phyloP scores from a whole-genome alignment of 1,140 invertebrate species.

The Dufourea novaeangliae region DNA sequence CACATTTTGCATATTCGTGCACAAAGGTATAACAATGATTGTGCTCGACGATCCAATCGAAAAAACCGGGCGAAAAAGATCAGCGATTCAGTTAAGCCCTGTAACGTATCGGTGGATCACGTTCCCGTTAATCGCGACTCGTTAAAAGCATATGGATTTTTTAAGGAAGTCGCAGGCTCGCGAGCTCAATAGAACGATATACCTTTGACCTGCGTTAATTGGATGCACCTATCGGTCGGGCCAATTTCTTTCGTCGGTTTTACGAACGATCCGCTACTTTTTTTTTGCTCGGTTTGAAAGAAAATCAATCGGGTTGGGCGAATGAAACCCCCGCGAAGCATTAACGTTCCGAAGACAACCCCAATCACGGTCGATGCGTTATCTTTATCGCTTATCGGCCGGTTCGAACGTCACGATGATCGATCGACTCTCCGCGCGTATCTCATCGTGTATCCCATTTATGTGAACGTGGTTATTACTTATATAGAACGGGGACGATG shows the following conservation, averaged over 20 bases:
- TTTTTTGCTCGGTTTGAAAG: not conserved
- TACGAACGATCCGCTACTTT: not conserved
- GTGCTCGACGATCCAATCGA: not conserved
- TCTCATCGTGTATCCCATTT: conserved; percentile 3
- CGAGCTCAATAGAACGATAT: not conserved
- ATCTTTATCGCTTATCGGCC: conserved; percentile 16
- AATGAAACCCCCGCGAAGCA: not conserved
- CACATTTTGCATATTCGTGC: no score
- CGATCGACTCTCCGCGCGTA: conserved; percentile 1
- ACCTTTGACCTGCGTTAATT: conserved; percentile 37
- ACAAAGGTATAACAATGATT: not conserved
- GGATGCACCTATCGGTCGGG: conserved; percentile 5
- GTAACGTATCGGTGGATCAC: not conserved
- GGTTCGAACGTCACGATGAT: conserved; percentile 34
- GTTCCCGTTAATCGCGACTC: not conserved
- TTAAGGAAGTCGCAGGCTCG: conserved; percentile 10
- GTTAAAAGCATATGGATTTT: conserved; percentile 12
- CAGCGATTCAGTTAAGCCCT: not conserved
- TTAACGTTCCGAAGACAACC: conserved; percentile 33
- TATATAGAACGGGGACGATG: not conserved
- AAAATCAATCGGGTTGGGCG: conserved; percentile 3
- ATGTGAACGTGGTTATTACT: not conserved
- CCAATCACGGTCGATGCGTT: conserved; percentile 15
- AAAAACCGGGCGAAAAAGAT: not conserved
- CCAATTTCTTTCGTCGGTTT: conserved; percentile 34